phyloP scores from a whole-genome alignment of 1,140 invertebrate genomes.

The Tetraneura akinire region DNA sequence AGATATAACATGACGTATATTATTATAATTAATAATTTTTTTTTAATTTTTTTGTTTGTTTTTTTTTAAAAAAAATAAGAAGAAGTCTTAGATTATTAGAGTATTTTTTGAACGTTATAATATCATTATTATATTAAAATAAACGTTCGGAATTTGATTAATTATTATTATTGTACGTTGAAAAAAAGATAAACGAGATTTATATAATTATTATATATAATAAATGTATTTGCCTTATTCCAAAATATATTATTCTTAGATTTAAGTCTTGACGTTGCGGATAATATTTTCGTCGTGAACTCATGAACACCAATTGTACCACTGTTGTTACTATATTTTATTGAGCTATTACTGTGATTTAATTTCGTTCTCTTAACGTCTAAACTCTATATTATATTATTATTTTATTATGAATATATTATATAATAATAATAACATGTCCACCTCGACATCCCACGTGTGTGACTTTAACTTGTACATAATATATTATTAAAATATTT shows the following conservation, averaged over 20 bases:
- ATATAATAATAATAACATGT: no score
- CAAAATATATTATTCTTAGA: constrained; percentile 25
- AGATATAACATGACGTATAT: no score
- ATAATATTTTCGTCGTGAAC: constrained; percentile 38
- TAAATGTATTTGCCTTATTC: constrained; percentile 23
- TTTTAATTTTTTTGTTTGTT: background rate
- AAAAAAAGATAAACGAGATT: no score
- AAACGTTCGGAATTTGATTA: background rate
- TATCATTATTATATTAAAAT: background rate
- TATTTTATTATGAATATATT: no score
- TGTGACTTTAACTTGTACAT: constrained; percentile 19
- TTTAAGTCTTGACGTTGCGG: constrained; percentile 38
- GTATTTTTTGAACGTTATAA: constrained; percentile 25
- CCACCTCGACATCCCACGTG: background rate
- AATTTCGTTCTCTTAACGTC: constrained; percentile 42
- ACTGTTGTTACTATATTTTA: constrained; percentile 48
- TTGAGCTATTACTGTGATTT: constrained; percentile 50
- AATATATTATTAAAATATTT: background rate
- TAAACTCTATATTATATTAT: no score
- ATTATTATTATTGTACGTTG: constrained; percentile 10
- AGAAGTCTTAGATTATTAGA: constrained; percentile 21
- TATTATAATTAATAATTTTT: constrained; percentile 9
- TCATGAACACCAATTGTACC: constrained; percentile 47
- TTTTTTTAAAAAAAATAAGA: constrained; percentile 20
- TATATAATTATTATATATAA: constrained; percentile 6